Conservation (phyloP, 2,888 invertebrate species). For the Hydraecia micacea region DNA sequence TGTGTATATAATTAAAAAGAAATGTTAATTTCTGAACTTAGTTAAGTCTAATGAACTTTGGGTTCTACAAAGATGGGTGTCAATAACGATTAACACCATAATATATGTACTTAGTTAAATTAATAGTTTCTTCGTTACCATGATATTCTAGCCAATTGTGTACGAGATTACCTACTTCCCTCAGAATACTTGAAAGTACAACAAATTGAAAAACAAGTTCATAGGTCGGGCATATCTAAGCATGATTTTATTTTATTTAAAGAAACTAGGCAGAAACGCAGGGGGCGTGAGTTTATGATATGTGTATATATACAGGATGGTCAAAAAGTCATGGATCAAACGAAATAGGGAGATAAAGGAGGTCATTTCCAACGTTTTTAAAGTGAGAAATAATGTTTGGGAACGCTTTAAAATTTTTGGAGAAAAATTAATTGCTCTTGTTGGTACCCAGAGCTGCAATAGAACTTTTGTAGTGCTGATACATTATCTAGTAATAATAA, state of each 20-base stretch:
- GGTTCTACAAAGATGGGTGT: background rate
- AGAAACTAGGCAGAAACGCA: background rate
- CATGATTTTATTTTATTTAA: background rate
- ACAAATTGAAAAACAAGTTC: constrained; percentile 16
- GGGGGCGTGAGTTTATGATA: background rate
- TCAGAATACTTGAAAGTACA: background rate
- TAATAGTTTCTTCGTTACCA: background rate
- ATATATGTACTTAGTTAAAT: background rate
- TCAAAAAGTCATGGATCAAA: too few species aligned
- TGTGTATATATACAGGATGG: too few species aligned
- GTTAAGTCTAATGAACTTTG: background rate
- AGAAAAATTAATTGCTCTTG: too few species aligned
- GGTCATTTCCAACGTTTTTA: too few species aligned
- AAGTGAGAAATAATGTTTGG: too few species aligned
- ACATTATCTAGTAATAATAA: too few species aligned
- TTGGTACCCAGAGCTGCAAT: too few species aligned
- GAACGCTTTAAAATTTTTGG: too few species aligned
- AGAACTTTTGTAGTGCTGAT: too few species aligned
- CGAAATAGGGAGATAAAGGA: too few species aligned
- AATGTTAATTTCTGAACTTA: constrained; percentile 16
- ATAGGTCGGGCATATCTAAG: background rate
- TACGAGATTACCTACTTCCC: constrained; percentile 3
- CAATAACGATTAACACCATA: background rate
- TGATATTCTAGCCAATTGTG: background rate
- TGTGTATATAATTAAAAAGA: constrained; percentile 25